Base-by-base conservation (phyloP, 2,888 invertebrate species). In the Drosophila cognata region DNA sequence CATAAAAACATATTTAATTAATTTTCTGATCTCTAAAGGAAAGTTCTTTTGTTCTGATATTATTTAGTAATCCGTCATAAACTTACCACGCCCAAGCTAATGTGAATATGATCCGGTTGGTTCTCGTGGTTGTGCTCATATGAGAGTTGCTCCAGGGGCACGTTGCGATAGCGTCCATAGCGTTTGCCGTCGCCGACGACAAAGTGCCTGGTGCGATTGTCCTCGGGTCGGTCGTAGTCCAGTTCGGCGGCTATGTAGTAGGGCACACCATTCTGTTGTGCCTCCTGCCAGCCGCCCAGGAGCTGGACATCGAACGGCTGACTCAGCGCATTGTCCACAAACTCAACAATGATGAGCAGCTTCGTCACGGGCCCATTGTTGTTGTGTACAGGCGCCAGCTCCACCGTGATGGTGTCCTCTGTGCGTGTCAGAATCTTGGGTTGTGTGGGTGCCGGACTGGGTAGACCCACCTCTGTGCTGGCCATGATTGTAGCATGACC, bases 171-270 rank as follows among this genome's bases (percentile, higher is more conserved):
- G 0, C 95, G 95, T 74, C 96, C 96, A 91, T 97, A 97, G 5
- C 93, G 94, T 72, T 94, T 94, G 13, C 95, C 95, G 93, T 98
- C 96, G 7, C 98, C 98, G 52, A 98, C 95, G 1, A 94, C 94
- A 92, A 98, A 98, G 61, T 94, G 94, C 81, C 94, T 94, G 51
- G 95, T 93, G 13, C 95, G 94, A 73, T 95, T 94, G 59, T 91
- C 90, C 10, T 87, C 87, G 3, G 87, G 81, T 0, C 82, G 78
- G 79, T 95, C 94, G 29, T 96, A 95, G 63, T 95, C 94, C 71
- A 98, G 93, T 92, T 97, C 96, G 0, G 97, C 98, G 8, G 97
- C 95, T 36, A 98, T 96, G 90, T 98, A 98, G 91, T 97, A 98
- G 4, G 96, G 95, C 6, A 96, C 92, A 0, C 96, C 96, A 72